Conservation (phyloP, 2,113 vertebrate genomes). For the Peucedramus taeniatus region DNA sequence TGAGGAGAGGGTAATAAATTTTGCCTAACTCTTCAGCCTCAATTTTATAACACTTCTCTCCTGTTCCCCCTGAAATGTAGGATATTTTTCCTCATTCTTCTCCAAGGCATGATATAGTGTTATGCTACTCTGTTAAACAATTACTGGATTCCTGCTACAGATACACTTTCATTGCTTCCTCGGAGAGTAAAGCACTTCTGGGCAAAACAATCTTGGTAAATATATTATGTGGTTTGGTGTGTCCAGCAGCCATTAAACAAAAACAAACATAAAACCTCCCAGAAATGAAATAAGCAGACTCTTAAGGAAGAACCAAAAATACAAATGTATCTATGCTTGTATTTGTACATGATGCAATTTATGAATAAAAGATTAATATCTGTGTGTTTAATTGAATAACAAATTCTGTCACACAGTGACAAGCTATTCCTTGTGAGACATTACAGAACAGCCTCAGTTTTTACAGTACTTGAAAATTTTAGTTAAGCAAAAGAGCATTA, state of each 20-base stretch:
- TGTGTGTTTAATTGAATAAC: slow-evolving; percentile 38
- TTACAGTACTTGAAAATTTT: background rate
- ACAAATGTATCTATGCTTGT: background rate
- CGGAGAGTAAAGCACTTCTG: background rate
- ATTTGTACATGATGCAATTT: slow-evolving; percentile 5
- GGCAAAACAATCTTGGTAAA: background rate
- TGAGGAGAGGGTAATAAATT: background rate
- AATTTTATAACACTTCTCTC: background rate
- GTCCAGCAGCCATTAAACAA: slow-evolving; percentile 19
- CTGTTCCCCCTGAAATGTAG: background rate
- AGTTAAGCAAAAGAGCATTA: background rate
- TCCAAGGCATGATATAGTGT: background rate
- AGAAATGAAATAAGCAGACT: background rate
- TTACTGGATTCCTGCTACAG: background rate
- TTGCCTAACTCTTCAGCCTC: background rate
- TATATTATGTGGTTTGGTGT: background rate
- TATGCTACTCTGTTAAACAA: background rate
- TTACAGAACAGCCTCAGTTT: background rate
- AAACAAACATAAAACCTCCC: slow-evolving; percentile 4
- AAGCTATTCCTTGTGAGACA: background rate
- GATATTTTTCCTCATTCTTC: background rate
- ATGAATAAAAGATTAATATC: slow-evolving; percentile 34
- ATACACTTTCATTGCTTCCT: background rate
- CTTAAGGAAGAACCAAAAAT: background rate
- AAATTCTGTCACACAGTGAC: background rate